Evolutionary conservation across 2,888 invertebrate species (phyloP).

Genomic region (Tetropium fuscum): DNA sequence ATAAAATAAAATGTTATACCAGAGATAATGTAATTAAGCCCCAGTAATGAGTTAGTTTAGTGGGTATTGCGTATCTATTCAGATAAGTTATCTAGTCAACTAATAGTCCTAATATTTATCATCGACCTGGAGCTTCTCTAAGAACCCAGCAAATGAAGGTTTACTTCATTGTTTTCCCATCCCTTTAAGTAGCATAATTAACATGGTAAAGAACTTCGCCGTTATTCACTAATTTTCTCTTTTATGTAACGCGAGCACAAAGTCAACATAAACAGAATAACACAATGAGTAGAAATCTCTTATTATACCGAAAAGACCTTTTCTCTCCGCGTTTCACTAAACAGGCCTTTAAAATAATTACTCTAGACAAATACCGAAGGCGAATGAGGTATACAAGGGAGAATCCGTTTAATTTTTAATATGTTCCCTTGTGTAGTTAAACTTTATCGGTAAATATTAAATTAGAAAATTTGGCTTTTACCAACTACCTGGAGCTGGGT

Average conservation of each 20-base stretch:
- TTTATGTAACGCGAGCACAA: constrained; percentile 2
- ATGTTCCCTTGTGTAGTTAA: constrained; percentile 29
- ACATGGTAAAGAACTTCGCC: background rate
- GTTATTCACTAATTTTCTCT: constrained; percentile 12
- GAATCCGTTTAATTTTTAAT: constrained; percentile 36
- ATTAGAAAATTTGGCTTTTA: constrained; percentile 18
- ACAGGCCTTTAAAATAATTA: constrained; percentile 25
- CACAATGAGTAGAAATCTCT: constrained; percentile 23
- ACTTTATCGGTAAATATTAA: constrained; percentile 38
- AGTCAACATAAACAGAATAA: constrained; percentile 21
- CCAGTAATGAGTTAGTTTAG: too few relatives aligned
- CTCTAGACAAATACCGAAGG: constrained; percentile 17
- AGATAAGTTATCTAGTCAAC: too few relatives aligned
- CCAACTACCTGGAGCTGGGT: constrained; percentile 7
- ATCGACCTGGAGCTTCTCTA: too few relatives aligned
- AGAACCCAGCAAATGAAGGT: too few relatives aligned
- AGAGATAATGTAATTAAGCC: too few relatives aligned
- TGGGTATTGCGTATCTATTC: too few relatives aligned
- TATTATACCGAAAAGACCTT: constrained; percentile 18
- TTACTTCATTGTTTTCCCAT: too few relatives aligned
- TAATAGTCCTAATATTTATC: too few relatives aligned
- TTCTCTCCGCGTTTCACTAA: constrained; percentile 18
- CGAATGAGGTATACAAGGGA: constrained; percentile 24
- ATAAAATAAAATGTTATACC: too few relatives aligned
- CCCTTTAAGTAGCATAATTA: too few relatives aligned